phyloP scores from a whole-genome alignment of 1,140 invertebrate species.

The Diachasmimorpha longicaudata region DNA sequence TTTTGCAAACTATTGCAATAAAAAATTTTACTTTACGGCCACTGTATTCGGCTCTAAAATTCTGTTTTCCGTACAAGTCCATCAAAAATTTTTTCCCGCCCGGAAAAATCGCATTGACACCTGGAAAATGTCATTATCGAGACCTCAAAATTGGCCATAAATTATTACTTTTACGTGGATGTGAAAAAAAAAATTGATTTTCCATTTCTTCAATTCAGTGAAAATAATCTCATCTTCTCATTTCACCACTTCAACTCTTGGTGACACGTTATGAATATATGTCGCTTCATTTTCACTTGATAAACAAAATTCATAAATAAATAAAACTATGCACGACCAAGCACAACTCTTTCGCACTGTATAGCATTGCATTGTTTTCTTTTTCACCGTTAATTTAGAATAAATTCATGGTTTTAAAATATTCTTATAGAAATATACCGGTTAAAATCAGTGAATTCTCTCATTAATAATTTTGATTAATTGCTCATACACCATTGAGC shows the following conservation, averaged over 20 bases:
- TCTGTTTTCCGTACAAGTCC: too few species aligned
- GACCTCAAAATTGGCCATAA: too few species aligned
- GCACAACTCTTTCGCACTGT: not conserved
- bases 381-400: not conserved
- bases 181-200: not conserved
- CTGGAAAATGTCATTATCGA: too few species aligned
- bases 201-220: too few species aligned
- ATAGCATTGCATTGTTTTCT: not conserved
- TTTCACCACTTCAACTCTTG: not conserved
- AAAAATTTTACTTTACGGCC: too few species aligned
- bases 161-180: too few species aligned
- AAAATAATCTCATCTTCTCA: not conserved
- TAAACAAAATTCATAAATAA: not conserved
- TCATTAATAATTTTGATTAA: not conserved
- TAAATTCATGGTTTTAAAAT: not conserved
- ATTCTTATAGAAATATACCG: not conserved
- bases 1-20: too few species aligned
- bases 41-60: too few species aligned
- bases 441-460: not conserved
- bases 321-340: not conserved
- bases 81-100: too few species aligned
- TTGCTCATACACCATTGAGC: slow-evolving; percentile 45
- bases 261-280: not conserved
- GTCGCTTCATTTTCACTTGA: too few species aligned
- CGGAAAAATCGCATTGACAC: too few species aligned